Evolutionary conservation across 1,140 invertebrate species (phyloP).

Genomic region (Phymorhynchus buccinoides): DNA sequence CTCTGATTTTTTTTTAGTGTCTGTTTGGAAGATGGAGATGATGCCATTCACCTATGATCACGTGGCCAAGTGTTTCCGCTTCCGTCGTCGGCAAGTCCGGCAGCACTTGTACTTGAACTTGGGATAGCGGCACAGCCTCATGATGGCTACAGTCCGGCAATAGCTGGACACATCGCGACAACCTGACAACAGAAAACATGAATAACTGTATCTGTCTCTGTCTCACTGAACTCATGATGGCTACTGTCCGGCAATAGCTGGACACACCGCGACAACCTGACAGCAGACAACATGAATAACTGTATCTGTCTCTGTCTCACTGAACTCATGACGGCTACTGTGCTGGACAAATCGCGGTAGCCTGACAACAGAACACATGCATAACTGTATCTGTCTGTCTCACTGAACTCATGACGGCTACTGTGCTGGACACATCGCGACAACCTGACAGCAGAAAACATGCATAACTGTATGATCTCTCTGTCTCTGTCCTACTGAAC

Average conservation of each 20-base stretch:
- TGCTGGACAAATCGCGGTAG: slow-evolving; percentile 54
- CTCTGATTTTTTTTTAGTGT: too few species aligned
- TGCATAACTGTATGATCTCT: too few species aligned
- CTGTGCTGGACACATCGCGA: slow-evolving; percentile 54
- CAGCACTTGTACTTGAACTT: slow-evolving; percentile 58
- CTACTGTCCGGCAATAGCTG: slow-evolving; percentile 58
- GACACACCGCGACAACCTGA: slow-evolving; percentile 55
- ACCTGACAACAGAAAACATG: slow-evolving; percentile 30
- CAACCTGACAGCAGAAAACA: slow-evolving; percentile 43
- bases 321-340: slow-evolving; percentile 58
- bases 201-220: too few species aligned
- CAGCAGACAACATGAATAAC: background rate
- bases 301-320: too few species aligned
- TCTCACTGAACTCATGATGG: slow-evolving; percentile 56
- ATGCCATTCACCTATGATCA: too few species aligned
- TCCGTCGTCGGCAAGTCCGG: slow-evolving; percentile 45
- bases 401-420: slow-evolving; percentile 56
- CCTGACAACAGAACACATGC: slow-evolving; percentile 30
- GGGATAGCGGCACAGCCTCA: slow-evolving; percentile 55
- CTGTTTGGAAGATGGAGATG: too few species aligned
- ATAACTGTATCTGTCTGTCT: too few species aligned
- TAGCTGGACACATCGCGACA: slow-evolving; percentile 57
- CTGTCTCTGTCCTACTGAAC: too few species aligned
- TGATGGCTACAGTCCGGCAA: slow-evolving; percentile 57
- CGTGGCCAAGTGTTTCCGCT: slow-evolving; percentile 10